phyloP scores from a whole-genome alignment of 2,888 invertebrate species.

The Drosophila prostipennis region DNA sequence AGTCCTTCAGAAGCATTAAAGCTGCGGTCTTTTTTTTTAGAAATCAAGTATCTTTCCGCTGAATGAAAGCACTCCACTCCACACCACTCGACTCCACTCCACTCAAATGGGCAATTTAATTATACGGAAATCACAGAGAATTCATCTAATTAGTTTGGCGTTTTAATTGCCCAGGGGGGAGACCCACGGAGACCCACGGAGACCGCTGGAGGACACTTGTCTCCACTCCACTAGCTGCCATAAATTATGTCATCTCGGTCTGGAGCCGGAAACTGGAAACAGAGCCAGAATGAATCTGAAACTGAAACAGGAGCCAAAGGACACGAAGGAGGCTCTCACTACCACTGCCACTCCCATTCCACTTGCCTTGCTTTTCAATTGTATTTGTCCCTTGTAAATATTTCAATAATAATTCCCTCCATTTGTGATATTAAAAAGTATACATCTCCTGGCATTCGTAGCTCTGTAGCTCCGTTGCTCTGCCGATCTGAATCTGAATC shows the following conservation, averaged over 20 bases:
- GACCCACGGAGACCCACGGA: constrained; percentile 3
- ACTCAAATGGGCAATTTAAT: constrained; percentile 78
- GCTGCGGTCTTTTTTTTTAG: constrained; percentile 8
- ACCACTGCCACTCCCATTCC: not conserved
- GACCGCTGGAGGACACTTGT: constrained; percentile 50
- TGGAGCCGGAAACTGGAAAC: not conserved
- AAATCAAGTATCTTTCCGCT: constrained; percentile 19
- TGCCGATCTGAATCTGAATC: constrained; percentile 7
- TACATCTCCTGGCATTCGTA: constrained; percentile 16
- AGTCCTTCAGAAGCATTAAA: constrained; percentile 5
- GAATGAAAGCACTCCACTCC: constrained; percentile 16
- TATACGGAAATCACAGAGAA: constrained; percentile 80
- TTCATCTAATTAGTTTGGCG: constrained; percentile 78
- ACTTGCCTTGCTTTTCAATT: constrained; percentile 28
- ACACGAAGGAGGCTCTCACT: not conserved
- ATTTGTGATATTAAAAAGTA: constrained; percentile 47
- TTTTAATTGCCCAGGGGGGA: constrained; percentile 69
- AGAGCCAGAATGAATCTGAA: not conserved
- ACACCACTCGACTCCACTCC: constrained; percentile 47
- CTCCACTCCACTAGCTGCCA: constrained; percentile 28
- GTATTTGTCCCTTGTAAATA: constrained; percentile 43
- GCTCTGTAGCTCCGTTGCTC: not conserved
- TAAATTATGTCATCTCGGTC: constrained; percentile 49
- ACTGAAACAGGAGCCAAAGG: constrained; percentile 12
- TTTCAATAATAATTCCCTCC: constrained; percentile 44